Percentiles rank a stretch among this genome's conserved stretches.
These are phyloP conservation scores for Carcharodon carcharias DNA, from an alignment of 2,797 vertebrate species.

Conservation along the genomic window DNA sequence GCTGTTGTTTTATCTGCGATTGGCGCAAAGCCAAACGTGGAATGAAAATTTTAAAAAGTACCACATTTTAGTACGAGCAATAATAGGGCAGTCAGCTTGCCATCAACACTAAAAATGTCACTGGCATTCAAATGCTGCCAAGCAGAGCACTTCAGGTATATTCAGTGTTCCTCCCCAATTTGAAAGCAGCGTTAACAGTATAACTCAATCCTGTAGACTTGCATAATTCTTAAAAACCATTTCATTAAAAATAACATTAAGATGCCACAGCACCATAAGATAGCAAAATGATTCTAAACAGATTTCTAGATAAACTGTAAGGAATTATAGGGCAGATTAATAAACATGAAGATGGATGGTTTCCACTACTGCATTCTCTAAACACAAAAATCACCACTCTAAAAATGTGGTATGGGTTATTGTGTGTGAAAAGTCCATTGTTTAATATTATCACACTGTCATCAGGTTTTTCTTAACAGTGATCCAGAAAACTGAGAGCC, in stretches of 20 bases:
- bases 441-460: neutral
- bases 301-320: neutral
- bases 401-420: neutral
- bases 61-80: neutral
- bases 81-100: neutral
- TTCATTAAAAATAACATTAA: neutral
- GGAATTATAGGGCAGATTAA: neutral
- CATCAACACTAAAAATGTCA: neutral
- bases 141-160: neutral
- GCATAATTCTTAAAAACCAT: neutral
- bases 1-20: neutral
- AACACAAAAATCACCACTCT: neutral
- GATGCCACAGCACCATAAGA: too few relatives aligned
- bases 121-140: neutral
- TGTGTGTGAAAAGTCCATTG: neutral
- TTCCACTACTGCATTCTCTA: neutral
- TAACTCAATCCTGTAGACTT: neutral
- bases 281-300: neutral
- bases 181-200: neutral
- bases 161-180: neutral
- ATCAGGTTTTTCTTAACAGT: neutral
- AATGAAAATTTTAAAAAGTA: neutral
- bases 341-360: neutral
- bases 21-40: neutral
- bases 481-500: neutral